Conservation (phyloP, 1,140 invertebrate genomes). For the Rhizoglyphus robini region DNA sequence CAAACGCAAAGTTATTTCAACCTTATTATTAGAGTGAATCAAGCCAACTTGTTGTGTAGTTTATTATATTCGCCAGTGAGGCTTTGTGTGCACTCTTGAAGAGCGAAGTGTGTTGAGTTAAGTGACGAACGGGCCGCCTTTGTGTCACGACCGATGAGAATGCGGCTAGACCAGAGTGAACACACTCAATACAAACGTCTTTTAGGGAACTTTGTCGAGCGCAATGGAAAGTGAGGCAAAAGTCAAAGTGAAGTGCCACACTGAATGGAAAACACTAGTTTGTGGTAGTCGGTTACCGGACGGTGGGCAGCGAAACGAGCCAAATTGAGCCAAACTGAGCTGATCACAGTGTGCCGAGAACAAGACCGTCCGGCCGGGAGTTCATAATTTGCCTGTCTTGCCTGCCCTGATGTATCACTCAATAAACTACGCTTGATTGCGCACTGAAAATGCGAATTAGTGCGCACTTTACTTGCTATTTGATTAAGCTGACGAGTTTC, state of each 20-base stretch:
- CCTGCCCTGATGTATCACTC: background rate
- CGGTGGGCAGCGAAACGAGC: background rate
- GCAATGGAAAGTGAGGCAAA: too few species aligned
- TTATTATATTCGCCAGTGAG: background rate
- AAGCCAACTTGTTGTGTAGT: background rate
- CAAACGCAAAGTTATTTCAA: background rate
- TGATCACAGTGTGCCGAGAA: too few species aligned
- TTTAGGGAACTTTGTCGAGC: too few species aligned
- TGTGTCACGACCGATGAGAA: conserved; percentile 10
- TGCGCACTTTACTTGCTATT: background rate
- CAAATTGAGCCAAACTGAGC: too few species aligned
- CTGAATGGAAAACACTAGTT: background rate
- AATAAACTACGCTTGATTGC: conserved; percentile 4
- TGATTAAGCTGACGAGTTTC: too few species aligned
- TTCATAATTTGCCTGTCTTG: background rate
- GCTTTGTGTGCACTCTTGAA: background rate
- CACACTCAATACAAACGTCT: too few species aligned
- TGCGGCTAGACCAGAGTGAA: too few species aligned
- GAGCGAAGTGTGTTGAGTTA: background rate
- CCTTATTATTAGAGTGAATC: background rate
- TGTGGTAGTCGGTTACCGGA: background rate
- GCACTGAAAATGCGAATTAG: background rate
- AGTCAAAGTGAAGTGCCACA: background rate
- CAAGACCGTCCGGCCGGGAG: too few species aligned
- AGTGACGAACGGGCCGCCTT: conserved; percentile 8